These are phyloP conservation scores for Ochropacha duplaris DNA, from an alignment of 2,888 invertebrate genomes.

Conservation along the genomic window DNA sequence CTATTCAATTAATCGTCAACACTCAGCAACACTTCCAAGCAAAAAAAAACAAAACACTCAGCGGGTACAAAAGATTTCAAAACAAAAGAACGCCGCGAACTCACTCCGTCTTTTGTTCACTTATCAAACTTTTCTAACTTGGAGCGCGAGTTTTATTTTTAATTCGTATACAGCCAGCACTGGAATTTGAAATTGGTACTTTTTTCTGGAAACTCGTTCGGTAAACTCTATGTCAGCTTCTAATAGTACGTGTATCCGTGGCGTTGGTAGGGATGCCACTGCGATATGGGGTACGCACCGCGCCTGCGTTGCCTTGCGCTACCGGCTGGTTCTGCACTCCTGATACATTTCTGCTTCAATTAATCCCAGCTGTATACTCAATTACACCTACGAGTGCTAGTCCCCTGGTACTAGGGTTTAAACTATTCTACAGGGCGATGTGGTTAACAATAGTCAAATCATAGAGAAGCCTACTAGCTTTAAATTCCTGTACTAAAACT, in stretches of 20 bases:
- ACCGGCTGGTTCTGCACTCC: constrained; percentile 62
- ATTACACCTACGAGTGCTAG: constrained; percentile 65
- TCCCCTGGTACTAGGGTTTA: constrained; percentile 35
- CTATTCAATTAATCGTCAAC: constrained; percentile 32
- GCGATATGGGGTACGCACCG: constrained; percentile 61
- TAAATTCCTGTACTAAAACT: no score
- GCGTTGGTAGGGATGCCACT: constrained; percentile 65
- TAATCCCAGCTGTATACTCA: constrained; percentile 74
- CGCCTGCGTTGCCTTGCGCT: constrained; percentile 77
- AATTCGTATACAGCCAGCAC: not conserved
- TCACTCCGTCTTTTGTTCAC: constrained; percentile 10
- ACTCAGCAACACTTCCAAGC: constrained; percentile 40
- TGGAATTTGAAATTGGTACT: not conserved
- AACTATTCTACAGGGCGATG: constrained; percentile 26
- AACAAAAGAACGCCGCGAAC: constrained; percentile 18
- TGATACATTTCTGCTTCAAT: constrained; percentile 81
- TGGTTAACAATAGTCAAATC: no score
- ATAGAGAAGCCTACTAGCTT: no score
- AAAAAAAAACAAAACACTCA: constrained; percentile 35
- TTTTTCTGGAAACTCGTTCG: constrained; percentile 10
- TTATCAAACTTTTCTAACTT: constrained; percentile 15
- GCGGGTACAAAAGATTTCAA: constrained; percentile 15
- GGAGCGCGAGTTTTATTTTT: constrained; percentile 9
- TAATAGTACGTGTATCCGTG: constrained; percentile 53
- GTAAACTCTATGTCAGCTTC: constrained; percentile 4